Evolutionary conservation across 2,888 invertebrate genomes (phyloP), one percentile per base, ranked within the genome.

Genomic region (Epistrophe grossulariae): DNA sequence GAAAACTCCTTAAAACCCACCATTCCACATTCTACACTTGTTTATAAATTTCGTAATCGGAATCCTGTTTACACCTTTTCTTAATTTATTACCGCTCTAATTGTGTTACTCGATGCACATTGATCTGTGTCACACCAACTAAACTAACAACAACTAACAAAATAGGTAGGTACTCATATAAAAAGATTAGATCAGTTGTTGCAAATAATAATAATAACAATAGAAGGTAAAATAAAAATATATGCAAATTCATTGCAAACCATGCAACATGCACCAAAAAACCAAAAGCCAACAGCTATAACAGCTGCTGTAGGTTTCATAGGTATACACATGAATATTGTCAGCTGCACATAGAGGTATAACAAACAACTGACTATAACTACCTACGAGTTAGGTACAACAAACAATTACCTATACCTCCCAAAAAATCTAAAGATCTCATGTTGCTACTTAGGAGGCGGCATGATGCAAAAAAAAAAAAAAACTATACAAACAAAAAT

Each of bases 51-150:
- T 87, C 74, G 64, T 74, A 87, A 87, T 87, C 55, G 48, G n/a
- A 83, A 87, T 87, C 87, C 83, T 83, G 87, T 83, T 83, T 72
- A 48, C 66, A 62, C 71, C 71, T 82, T 74, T 79, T 70, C n/a
- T 79, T 71, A 83, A 83, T 87, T 72, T 79, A 76, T 52, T 59
- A 52, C 82, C 78, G 83, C 57, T 83, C 79, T 79, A 76, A 76
- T 87, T 79, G 79, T 76, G 74, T 66, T 79, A 66, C 79, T 52
- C 79, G 79, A 28, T 70, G 55, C 70, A 74, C 85, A 79, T 79
- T 76, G 83, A 87, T 83, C 83, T 83, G 83, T 82, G 85, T 85
- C 85, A 70, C 73, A 78, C 80, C 35, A 71, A 60, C 40, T 28
- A 62, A 62, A 31, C 31, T 19, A 43, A 19, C 38, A 40, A 17